Evolutionary conservation across 2,888 invertebrate genomes (phyloP).

Genomic region (Petrophora chlorosata): DNA sequence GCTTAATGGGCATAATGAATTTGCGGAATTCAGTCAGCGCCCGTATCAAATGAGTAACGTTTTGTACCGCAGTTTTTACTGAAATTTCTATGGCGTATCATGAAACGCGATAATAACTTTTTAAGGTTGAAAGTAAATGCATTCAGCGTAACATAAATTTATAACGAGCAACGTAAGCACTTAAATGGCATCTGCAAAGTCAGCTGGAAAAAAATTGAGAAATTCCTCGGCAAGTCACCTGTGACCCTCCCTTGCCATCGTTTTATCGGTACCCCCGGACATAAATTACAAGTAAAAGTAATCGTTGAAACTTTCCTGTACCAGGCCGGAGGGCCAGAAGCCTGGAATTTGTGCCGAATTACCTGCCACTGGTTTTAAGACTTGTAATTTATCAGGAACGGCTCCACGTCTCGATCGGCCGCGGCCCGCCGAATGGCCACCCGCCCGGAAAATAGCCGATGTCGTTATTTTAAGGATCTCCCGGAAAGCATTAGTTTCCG

Average conservation of each 20-base stretch:
- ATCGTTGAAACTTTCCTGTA: slow-evolving; percentile 78
- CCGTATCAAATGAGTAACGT: slow-evolving; percentile 24
- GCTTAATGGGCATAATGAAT: slow-evolving; percentile 28
- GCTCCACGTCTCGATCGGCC: slow-evolving; percentile 64
- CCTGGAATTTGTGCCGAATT: slow-evolving; percentile 80
- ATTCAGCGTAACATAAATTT: slow-evolving; percentile 43
- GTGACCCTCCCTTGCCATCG: slow-evolving; percentile 66
- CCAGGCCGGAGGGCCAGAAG: slow-evolving; percentile 63
- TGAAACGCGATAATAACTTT: slow-evolving; percentile 32
- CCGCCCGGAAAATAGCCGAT: slow-evolving; percentile 64
- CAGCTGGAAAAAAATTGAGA: slow-evolving; percentile 49
- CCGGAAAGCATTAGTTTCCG: slow-evolving; percentile 50
- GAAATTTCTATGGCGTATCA: slow-evolving; percentile 27
- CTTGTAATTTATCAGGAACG: slow-evolving; percentile 85
- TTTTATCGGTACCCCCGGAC: slow-evolving; percentile 70
- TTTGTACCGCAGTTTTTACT: slow-evolving; percentile 22
- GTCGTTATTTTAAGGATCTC: slow-evolving; percentile 58
- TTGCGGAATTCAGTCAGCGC: slow-evolving; percentile 21
- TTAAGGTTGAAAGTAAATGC: slow-evolving; percentile 35
- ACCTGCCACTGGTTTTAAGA: slow-evolving; percentile 86
- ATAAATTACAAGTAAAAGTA: slow-evolving; percentile 80
- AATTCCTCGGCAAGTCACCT: slow-evolving; percentile 67
- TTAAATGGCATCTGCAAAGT: slow-evolving; percentile 47
- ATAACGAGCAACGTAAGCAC: slow-evolving; percentile 45
- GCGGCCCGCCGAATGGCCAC: slow-evolving; percentile 51